Evolutionary conservation across 1,140 invertebrate genomes (phyloP).

Genomic region (Microplitis mediator): DNA sequence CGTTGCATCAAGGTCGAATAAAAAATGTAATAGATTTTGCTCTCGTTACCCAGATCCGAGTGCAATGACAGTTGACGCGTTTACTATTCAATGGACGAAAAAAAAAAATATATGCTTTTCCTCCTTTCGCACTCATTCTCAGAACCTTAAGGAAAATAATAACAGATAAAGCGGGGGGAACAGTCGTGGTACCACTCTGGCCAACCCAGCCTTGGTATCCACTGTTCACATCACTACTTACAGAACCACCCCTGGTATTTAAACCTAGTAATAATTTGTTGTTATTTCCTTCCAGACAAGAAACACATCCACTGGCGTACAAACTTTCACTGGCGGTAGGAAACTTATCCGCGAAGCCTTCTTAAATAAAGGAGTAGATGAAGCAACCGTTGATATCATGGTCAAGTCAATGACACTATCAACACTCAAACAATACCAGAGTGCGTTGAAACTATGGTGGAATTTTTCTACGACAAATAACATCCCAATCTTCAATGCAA

Average conservation of each 20-base stretch:
- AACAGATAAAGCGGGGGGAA: slow-evolving; percentile 9
- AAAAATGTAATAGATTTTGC: no score
- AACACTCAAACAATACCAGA: neutral
- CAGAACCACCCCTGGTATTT: no score
- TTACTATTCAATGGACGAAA: slow-evolving; percentile 14
- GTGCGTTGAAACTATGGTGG: slow-evolving; percentile 15
- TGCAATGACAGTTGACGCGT: slow-evolving; percentile 6
- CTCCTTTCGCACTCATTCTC: slow-evolving; percentile 25
- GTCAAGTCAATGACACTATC: neutral
- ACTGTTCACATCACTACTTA: no score
- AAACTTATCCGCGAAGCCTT: no score
- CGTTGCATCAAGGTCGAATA: no score
- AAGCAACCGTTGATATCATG: neutral
- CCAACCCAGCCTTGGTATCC: no score
- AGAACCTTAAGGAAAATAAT: slow-evolving; percentile 17
- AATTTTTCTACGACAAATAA: slow-evolving; percentile 5
- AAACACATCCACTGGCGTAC: slow-evolving; percentile 3
- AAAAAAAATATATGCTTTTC: slow-evolving; percentile 22
- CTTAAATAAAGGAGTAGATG: slow-evolving; percentile 14
- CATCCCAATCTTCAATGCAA: slow-evolving; percentile 2
- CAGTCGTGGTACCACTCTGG: no score
- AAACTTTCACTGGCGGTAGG: no score
- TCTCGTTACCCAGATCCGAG: no score
- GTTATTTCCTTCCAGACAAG: no score
- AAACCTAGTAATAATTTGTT: no score